Evolutionary conservation across 2,113 vertebrate genomes (phyloP).

Genomic region (Chaetorhynchus papuensis): DNA sequence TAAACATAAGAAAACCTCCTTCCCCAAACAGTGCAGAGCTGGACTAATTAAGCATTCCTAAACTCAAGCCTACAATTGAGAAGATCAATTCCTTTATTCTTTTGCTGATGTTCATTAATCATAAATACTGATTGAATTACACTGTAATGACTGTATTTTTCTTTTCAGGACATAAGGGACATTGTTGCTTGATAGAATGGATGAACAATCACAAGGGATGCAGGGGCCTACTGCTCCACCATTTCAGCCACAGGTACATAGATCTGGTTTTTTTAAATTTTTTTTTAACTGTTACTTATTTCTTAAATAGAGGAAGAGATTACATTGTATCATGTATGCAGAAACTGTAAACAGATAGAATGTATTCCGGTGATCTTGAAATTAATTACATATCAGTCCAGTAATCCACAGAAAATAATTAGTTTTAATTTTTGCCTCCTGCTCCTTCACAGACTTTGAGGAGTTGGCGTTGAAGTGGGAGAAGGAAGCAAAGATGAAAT

Average conservation of each 20-base stretch:
- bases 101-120: neutral
- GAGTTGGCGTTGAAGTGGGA: neutral
- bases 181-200: constrained; percentile 78
- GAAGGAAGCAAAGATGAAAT: neutral
- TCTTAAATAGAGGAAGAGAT: neutral
- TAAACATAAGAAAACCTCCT: neutral
- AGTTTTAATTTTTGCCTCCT: neutral
- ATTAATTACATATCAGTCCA: neutral
- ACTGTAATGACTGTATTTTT: neutral
- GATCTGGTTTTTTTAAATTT: neutral
- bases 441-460: neutral
- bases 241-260: constrained; percentile 87
- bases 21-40: neutral
- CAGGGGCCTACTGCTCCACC: constrained; percentile 80
- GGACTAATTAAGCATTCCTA: neutral
- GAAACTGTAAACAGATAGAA: neutral
- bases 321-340: neutral
- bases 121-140: neutral
- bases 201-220: constrained; percentile 87
- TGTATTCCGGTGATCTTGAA: neutral
- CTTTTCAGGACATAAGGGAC: constrained; percentile 74
- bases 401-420: neutral
- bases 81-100: neutral
- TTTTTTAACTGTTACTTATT: neutral
- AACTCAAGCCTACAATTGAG: neutral